phyloP scores from a whole-genome alignment of 1,140 invertebrate genomes.

The Drosophila sucinea region DNA sequence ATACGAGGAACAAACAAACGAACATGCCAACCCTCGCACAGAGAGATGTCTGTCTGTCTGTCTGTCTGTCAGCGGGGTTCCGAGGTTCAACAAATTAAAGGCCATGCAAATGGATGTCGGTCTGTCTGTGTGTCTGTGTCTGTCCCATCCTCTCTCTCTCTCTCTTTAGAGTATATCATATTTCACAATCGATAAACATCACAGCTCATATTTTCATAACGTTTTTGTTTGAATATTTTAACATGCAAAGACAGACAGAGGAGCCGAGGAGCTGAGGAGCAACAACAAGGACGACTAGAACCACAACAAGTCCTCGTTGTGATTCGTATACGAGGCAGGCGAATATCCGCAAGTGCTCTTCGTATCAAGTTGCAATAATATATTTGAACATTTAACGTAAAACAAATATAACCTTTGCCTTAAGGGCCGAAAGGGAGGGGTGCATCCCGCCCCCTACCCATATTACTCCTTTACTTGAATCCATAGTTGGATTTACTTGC shows the following conservation, averaged over 20 bases:
- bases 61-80: conserved; percentile 43
- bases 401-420: conserved; percentile 82
- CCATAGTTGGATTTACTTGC: conserved; percentile 30
- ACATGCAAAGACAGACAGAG: conserved; percentile 51
- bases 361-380: conserved; percentile 73
- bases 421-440: conserved; percentile 14
- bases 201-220: conserved; percentile 82
- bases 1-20: conserved; percentile 16
- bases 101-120: conserved; percentile 55
- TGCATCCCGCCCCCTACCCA: conserved; percentile 6
- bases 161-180: conserved; percentile 63
- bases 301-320: conserved; percentile 38
- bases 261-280: not conserved
- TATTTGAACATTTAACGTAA: conserved; percentile 82
- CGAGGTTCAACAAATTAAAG: conserved; percentile 68
- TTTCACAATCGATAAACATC: conserved; percentile 83
- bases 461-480: not conserved
- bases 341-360: conserved; percentile 61
- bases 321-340: conserved; percentile 54
- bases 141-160: conserved; percentile 15
- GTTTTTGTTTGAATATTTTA: conserved; percentile 75
- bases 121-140: conserved; percentile 16
- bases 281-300: conserved; percentile 19
- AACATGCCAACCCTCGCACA: conserved; percentile 1
- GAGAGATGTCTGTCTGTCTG: too few species aligned